Base-by-base conservation (phyloP, 1,140 invertebrate genomes). In the Drosophila nigromelanica region DNA sequence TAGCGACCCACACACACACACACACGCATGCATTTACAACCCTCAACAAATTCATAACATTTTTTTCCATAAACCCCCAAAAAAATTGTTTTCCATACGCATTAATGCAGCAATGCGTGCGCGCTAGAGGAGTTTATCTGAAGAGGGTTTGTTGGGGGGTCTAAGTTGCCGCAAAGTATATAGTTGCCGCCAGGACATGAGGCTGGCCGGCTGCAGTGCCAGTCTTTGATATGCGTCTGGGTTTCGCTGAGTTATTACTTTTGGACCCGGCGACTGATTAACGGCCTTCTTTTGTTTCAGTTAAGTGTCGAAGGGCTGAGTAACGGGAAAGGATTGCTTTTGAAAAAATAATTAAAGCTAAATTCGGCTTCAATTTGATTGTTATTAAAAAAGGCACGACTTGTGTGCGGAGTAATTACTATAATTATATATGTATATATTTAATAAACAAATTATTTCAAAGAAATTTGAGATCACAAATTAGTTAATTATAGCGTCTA, bases 31-130 rank as follows among this genome's bases (percentile, higher is more conserved):
- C 24, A 42, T 37, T 37, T 79, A 59, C 80, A 83, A 56, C 80
- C 80, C 80, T 76, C 56, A 48, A 48, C 63, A 55, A 73, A 79
- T 79, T 85, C 59, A 83, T 76, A 72, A 69, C 18, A 52, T 70
- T 71, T 73, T 59, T 60, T 72, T 74, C 18, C 42, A 14, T 59
- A 63, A 51, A 40, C 15, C 50, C 45, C 33, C 33, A 35, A 21
- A 63, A 73, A 83, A 76, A 79, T 73, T 87, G 78, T 89, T 89
- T 89, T 87, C 83, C 78, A 87, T 87, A 89, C 82, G 82, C 82
- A 87, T 87, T 87, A 87, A 87, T 87, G 82, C 82, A 87, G 82
- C 82, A 79, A 79, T 87, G 82, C 82, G 82, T 87, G 70, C 59
- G 67, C 30, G 45, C 18, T 40, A 7, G 1, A 35, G 60, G 51